These are phyloP conservation scores for Drosophila engyochracea DNA, from an alignment of 2,888 invertebrate genomes.

Conservation along the genomic window DNA sequence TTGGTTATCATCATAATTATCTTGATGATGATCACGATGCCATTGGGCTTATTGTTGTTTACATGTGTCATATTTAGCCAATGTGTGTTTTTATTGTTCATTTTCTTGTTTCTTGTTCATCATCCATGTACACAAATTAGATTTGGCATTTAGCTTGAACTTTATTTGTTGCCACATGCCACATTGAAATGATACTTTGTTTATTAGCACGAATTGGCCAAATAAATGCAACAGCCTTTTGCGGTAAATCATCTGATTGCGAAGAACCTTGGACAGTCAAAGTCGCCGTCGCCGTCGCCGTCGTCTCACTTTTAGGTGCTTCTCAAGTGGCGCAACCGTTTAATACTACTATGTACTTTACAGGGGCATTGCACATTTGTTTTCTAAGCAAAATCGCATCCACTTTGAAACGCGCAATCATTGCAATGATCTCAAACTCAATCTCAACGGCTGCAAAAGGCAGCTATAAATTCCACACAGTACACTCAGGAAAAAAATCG, in stretches of 20 bases:
- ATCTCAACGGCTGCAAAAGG: conserved; percentile 62
- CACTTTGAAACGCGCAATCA: conserved; percentile 48
- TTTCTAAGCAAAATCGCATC: conserved; percentile 41
- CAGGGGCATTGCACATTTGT: conserved; percentile 36
- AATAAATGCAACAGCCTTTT: conserved; percentile 69
- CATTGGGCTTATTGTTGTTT: conserved; percentile 72
- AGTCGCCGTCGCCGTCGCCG: neutral
- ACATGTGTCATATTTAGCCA: conserved; percentile 74
- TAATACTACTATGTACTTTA: neutral
- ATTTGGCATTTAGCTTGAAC: conserved; percentile 23
- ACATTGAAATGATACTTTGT: conserved; percentile 67
- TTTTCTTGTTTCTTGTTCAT: conserved; percentile 59
- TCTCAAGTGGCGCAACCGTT: conserved; percentile 57
- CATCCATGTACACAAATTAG: neutral
- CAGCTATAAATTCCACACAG: conserved; percentile 49
- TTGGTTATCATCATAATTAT: neutral
- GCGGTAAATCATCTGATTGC: conserved; percentile 59
- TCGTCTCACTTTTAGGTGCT: conserved; percentile 32
- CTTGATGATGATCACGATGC: conserved; percentile 20
- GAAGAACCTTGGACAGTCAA: conserved; percentile 56
- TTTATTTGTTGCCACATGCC: conserved; percentile 75
- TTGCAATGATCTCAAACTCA: conserved; percentile 57
- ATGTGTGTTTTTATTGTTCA: conserved; percentile 46
- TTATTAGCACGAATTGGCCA: conserved; percentile 68
- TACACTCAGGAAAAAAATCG: neutral